These are phyloP conservation scores for Zaprionus davidi DNA, from an alignment of 1,140 invertebrate genomes.

Conservation along the genomic window DNA sequence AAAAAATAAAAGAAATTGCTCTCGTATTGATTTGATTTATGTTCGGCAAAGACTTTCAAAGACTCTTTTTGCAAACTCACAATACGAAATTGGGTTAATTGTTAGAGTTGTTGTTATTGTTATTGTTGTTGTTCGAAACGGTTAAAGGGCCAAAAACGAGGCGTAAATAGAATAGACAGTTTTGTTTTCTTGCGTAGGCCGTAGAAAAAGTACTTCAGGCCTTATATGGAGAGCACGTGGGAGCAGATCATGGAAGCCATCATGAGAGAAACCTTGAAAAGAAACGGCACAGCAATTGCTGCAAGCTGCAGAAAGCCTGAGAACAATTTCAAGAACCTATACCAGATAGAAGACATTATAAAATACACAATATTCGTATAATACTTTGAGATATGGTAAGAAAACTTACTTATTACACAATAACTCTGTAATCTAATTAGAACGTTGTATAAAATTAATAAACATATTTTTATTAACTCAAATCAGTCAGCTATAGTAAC, in stretches of 20 bases:
- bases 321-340: background rate
- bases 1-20: conserved; percentile 50
- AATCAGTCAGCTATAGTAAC: no score
- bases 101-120: conserved; percentile 32
- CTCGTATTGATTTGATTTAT: conserved; percentile 63
- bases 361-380: background rate
- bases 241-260: background rate
- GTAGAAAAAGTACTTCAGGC: background rate
- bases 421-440: background rate
- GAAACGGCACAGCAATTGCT: conserved; percentile 35
- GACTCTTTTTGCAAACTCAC: conserved; percentile 58
- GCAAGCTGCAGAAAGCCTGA: conserved; percentile 37
- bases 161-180: conserved; percentile 11
- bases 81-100: conserved; percentile 74
- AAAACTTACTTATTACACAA: no score
- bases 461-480: no score
- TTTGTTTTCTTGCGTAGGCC: conserved; percentile 39
- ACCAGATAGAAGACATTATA: background rate
- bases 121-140: conserved; percentile 36
- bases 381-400: no score
- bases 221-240: conserved; percentile 8
- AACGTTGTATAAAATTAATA: no score
- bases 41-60: conserved; percentile 62
- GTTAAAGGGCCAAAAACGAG: conserved; percentile 34
- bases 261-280: conserved; percentile 40